Conservation (phyloP, 2,888 invertebrate genomes). For the Ophioninae sp. region DNA sequence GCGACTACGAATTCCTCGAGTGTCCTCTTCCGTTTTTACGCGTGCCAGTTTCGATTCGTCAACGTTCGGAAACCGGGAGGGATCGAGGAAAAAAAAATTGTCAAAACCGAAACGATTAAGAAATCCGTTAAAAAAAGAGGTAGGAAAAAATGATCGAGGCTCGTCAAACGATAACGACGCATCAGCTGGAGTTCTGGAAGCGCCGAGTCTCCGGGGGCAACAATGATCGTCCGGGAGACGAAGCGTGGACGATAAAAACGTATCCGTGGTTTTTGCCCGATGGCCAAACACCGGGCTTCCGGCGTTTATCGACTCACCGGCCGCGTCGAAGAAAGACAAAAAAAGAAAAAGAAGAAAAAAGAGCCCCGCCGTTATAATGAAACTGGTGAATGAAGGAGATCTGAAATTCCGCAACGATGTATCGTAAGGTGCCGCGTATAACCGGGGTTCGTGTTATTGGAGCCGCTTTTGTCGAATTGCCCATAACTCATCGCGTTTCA, state of each 20-base stretch:
- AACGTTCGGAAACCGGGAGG: constrained; percentile 10
- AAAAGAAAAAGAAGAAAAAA: constrained; percentile 4
- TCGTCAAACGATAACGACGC: not conserved
- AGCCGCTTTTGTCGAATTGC: constrained; percentile 69
- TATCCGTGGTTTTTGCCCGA: constrained; percentile 55
- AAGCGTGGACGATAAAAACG: constrained; percentile 62
- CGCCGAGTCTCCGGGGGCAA: not conserved
- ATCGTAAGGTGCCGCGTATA: constrained; percentile 4
- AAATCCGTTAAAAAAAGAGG: not conserved
- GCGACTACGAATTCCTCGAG: constrained; percentile 24
- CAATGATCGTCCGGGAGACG: constrained; percentile 56
- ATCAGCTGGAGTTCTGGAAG: constrained; percentile 34
- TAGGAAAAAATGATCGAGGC: not conserved
- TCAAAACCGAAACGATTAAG: not conserved
- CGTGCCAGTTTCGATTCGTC: constrained; percentile 42
- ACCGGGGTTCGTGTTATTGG: constrained; percentile 31
- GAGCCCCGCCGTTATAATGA: constrained; percentile 1
- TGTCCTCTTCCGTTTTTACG: constrained; percentile 33
- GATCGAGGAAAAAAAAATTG: constrained; percentile 25
- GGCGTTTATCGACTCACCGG: constrained; percentile 66
- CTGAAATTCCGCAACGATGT: not conserved
- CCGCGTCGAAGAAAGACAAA: constrained; percentile 19
- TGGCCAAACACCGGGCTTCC: constrained; percentile 69
- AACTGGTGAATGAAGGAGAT: constrained; percentile 30
- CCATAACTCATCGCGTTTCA: constrained; percentile 77